Percentiles rank a stretch among this genome's conserved stretches.
phyloP scores from a whole-genome alignment of 2,888 invertebrate species.

The Noctua fimbriata region DNA sequence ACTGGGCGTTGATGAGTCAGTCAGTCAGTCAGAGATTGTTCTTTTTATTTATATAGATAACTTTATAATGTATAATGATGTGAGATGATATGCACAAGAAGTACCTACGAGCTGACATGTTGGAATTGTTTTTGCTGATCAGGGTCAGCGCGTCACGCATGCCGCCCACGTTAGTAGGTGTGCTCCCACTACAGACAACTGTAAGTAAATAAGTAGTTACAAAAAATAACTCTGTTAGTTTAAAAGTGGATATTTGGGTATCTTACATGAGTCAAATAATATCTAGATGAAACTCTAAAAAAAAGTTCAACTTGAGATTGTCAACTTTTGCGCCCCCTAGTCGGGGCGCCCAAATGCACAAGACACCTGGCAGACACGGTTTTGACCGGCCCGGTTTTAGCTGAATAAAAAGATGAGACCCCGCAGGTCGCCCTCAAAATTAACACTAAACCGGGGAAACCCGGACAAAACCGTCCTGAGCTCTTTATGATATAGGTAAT shows the following conservation, averaged over 20 bases:
- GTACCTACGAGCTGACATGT: slow-evolving; percentile 19
- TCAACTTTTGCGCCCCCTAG: not conserved
- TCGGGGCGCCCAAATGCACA: not conserved
- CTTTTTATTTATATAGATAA: not conserved
- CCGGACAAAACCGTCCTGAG: not conserved
- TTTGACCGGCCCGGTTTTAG: not conserved
- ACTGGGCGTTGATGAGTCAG: too few species aligned
- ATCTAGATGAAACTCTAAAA: not conserved
- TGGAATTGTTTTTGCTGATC: slow-evolving; percentile 49
- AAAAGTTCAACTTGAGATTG: not conserved
- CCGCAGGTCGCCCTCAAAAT: not conserved
- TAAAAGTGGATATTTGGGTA: not conserved
- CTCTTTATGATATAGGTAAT: not conserved
- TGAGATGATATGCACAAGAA: slow-evolving; percentile 9
- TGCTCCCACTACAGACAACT: not conserved
- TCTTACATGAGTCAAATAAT: not conserved
- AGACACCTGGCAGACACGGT: not conserved
- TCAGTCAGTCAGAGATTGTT: too few species aligned
- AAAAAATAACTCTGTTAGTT: not conserved
- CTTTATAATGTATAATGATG: not conserved
- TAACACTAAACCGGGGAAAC: not conserved
- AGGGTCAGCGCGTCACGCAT: slow-evolving; percentile 60
- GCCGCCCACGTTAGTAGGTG: slow-evolving; percentile 33
- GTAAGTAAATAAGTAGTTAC: not conserved
- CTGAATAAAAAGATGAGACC: not conserved